phyloP scores from a whole-genome alignment of 2,113 vertebrate genomes.

The Muscicapa adusta region DNA sequence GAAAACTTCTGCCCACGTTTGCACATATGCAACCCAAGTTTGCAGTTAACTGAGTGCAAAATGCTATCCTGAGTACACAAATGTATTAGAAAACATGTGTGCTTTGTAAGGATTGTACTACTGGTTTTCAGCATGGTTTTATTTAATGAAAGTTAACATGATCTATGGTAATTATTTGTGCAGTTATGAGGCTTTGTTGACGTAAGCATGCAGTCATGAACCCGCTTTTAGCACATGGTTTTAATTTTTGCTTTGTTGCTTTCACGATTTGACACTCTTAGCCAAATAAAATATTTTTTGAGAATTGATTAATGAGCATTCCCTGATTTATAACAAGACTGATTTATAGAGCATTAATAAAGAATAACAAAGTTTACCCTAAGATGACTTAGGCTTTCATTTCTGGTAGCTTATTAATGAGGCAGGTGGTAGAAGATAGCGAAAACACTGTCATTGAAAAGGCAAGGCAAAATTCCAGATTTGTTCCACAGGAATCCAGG shows the following conservation, averaged over 20 bases:
- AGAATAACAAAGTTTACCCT: conserved; percentile 67
- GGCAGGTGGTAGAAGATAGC: conserved; percentile 61
- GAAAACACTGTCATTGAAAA: conserved; percentile 49
- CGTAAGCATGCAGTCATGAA: conserved; percentile 9
- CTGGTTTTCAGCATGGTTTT: conserved; percentile 75
- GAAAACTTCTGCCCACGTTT: neutral
- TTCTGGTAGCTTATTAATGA: conserved; percentile 66
- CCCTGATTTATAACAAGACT: conserved; percentile 58
- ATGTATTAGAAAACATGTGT: conserved; percentile 66
- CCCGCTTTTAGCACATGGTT: conserved; percentile 66
- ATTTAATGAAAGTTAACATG: conserved; percentile 75
- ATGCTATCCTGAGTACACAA: conserved; percentile 52
- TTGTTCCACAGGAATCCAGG: conserved; percentile 62
- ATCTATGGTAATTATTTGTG: conserved; percentile 69
- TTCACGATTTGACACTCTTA: conserved; percentile 61
- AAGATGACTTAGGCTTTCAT: conserved; percentile 63
- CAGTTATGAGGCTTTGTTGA: conserved; percentile 59
- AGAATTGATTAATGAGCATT: conserved; percentile 69
- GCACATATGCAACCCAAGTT: neutral
- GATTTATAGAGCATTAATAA: conserved; percentile 65
- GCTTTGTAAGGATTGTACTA: conserved; percentile 63
- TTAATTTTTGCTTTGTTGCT: conserved; percentile 69
- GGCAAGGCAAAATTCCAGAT: conserved; percentile 24
- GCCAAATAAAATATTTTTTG: conserved; percentile 66
- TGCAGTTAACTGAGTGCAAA: neutral